A percentile compares a stretch with the other conserved stretches of the same genome.
Evolutionary conservation across 1,140 invertebrate genomes (phyloP).

Genomic region (Goniozus legneri): DNA sequence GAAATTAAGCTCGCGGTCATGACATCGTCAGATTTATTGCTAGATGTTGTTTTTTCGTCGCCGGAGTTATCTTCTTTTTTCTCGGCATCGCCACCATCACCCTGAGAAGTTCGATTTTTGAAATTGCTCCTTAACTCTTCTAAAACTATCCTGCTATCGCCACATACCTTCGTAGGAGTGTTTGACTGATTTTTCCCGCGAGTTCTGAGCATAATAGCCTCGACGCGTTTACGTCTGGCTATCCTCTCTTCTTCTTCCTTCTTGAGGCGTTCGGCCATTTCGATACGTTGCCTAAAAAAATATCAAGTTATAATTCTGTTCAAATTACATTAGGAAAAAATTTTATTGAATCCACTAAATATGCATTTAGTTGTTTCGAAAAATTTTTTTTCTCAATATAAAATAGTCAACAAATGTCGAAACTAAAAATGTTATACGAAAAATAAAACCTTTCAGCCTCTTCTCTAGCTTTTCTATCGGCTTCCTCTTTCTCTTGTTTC

Average conservation of each 20-base stretch:
- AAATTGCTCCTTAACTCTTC: not conserved
- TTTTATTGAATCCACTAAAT: not conserved
- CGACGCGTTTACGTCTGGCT: conserved; percentile 72
- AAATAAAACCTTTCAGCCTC: conserved; percentile 64
- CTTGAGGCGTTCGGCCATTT: conserved; percentile 70
- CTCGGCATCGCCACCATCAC: conserved; percentile 42
- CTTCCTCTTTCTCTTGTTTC: conserved; percentile 73
- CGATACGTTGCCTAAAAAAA: conserved; percentile 61
- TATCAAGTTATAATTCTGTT: not conserved
- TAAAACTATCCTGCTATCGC: not conserved
- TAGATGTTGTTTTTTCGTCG: conserved; percentile 41
- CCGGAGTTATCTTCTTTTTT: conserved; percentile 49
- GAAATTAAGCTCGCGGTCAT: conserved; percentile 52
- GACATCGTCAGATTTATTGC: conserved; percentile 40
- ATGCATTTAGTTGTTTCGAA: not conserved
- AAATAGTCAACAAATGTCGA: conserved; percentile 1
- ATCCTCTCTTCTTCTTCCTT: conserved; percentile 78
- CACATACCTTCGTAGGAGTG: conserved; percentile 51
- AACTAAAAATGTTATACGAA: not conserved
- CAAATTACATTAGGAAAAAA: too few relatives aligned
- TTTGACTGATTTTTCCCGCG: conserved; percentile 62
- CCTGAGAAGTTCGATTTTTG: conserved; percentile 33
- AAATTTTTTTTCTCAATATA: conserved; percentile 8
- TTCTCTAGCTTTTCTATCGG: conserved; percentile 70
- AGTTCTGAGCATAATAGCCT: conserved; percentile 80